A percentile compares a stretch with the other conserved stretches of the same genome.
phyloP scores from a whole-genome alignment of 1,140 invertebrate species.

The Drosophila ogumai region DNA sequence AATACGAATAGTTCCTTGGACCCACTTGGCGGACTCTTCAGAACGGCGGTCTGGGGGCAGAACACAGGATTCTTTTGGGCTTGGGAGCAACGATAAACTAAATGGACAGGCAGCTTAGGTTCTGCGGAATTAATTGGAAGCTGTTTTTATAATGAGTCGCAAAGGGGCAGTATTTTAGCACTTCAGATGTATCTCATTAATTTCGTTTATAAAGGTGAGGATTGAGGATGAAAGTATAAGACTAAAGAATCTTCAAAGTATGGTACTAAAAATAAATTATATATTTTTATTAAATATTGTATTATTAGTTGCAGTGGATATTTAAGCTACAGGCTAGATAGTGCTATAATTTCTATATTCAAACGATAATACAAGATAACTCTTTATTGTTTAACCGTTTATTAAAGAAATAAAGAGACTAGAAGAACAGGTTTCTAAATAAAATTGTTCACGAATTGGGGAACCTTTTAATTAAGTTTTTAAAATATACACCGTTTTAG shows the following conservation, averaged over 20 bases:
- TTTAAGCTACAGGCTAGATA: neutral
- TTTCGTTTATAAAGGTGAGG: neutral
- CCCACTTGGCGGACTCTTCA: slow-evolving; percentile 40
- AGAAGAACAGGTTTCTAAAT: accelerated
- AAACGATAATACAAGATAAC: neutral
- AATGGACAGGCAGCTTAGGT: slow-evolving; percentile 25
- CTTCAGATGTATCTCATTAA: slow-evolving; percentile 10
- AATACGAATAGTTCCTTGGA: slow-evolving; percentile 24
- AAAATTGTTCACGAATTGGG: neutral
- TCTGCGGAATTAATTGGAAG: slow-evolving; percentile 38
- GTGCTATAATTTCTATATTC: neutral
- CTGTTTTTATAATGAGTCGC: slow-evolving; percentile 30
- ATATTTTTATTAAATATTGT: neutral
- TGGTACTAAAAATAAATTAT: neutral
- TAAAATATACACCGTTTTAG: neutral
- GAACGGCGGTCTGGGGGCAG: slow-evolving; percentile 14
- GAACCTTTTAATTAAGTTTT: neutral
- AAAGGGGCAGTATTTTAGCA: slow-evolving; percentile 5
- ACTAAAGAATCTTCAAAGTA: neutral
- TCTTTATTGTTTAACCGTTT: neutral
- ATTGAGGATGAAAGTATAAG: neutral
- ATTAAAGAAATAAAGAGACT: neutral
- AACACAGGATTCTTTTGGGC: slow-evolving; percentile 16
- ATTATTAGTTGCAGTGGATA: neutral
- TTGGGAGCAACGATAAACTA: slow-evolving; percentile 30